phyloP scores from a whole-genome alignment of 2,113 vertebrate species.

The Alethe castanea region DNA sequence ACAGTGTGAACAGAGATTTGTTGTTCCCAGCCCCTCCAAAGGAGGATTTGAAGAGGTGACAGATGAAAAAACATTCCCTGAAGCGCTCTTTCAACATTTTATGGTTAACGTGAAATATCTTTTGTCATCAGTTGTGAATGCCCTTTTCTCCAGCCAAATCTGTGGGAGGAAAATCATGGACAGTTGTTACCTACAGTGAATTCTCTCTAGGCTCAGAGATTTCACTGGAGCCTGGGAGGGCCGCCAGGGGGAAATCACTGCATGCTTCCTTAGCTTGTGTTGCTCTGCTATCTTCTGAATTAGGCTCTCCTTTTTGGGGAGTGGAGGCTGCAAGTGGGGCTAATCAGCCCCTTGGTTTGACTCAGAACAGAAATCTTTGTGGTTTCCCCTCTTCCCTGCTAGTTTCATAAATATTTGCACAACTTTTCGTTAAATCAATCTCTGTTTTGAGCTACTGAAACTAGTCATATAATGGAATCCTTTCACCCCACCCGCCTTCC shows the following conservation, averaged over 20 bases:
- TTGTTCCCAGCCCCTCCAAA: not conserved
- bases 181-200: not conserved
- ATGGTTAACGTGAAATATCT: not conserved
- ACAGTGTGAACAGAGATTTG: not conserved
- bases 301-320: not conserved
- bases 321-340: not conserved
- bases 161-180: fast-evolving
- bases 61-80: not conserved
- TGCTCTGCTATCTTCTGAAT: not conserved
- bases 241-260: not conserved
- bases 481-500: not conserved
- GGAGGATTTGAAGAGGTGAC: not conserved
- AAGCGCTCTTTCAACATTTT: not conserved
- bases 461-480: not conserved
- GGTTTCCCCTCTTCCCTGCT: not conserved
- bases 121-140: not conserved
- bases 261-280: not conserved
- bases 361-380: not conserved
- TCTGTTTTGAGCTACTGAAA: not conserved
- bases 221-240: not conserved
- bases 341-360: not conserved
- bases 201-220: not conserved
- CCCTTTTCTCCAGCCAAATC: not conserved
- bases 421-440: not conserved
- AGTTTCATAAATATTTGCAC: not conserved